These are phyloP conservation scores for Cryptus viduatorius DNA, from an alignment of 2,888 invertebrate genomes.

Conservation along the genomic window DNA sequence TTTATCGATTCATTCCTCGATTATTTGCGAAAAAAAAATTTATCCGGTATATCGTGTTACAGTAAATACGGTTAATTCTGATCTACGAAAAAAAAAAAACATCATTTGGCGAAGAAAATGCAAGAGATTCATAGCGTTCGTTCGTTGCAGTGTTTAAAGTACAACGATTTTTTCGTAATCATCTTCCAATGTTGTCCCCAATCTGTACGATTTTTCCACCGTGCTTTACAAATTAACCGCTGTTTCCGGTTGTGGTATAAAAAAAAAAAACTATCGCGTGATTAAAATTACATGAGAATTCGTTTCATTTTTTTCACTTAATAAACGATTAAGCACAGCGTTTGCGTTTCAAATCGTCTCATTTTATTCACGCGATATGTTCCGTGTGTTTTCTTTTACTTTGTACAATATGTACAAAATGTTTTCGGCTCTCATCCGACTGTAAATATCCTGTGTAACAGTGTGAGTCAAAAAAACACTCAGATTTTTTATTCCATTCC, in stretches of 20 bases:
- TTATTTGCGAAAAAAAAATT: neutral
- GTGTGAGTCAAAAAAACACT: neutral
- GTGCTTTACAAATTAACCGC: conserved; percentile 43
- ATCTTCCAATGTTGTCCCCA: neutral
- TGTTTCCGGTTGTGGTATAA: conserved; percentile 40
- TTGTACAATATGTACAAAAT: conserved; percentile 18
- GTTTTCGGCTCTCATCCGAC: neutral
- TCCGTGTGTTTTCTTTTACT: conserved; percentile 17
- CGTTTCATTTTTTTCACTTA: neutral
- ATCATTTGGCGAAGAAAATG: neutral
- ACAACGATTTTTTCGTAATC: neutral
- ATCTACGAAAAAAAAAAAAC: neutral
- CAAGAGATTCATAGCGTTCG: neutral
- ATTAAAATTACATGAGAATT: neutral
- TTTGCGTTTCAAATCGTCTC: neutral
- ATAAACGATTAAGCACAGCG: neutral
- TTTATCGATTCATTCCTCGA: neutral
- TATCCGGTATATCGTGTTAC: neutral
- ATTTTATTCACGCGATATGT: neutral
- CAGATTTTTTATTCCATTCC: neutral
- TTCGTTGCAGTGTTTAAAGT: conserved; percentile 6
- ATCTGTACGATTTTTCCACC: neutral
- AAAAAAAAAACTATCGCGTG: conserved; percentile 9
- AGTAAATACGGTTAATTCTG: neutral
- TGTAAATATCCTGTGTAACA: neutral